Conservation (phyloP, 2,888 invertebrate genomes). For the Thera obeliscata region DNA sequence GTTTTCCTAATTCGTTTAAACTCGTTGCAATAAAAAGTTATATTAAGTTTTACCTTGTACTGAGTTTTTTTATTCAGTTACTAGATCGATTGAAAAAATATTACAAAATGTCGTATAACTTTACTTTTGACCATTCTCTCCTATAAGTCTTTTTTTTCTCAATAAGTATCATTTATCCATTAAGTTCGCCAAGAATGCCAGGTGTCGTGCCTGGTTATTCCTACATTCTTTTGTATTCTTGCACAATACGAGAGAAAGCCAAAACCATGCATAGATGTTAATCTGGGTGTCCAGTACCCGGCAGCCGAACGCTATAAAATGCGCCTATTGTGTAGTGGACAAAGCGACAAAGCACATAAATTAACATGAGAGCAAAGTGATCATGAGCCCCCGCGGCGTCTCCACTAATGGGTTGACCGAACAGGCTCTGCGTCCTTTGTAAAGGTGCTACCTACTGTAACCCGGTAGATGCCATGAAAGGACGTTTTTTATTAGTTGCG, state of each 20-base stretch:
- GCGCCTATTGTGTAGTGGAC: constrained; percentile 68
- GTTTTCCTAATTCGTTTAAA: constrained; percentile 2
- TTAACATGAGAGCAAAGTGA: constrained; percentile 82
- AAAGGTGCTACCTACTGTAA: constrained; percentile 34
- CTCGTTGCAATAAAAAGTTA: constrained; percentile 12
- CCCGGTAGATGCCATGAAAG: constrained; percentile 42
- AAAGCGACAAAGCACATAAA: constrained; percentile 83
- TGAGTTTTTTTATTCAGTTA: background rate
- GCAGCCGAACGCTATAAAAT: constrained; percentile 80
- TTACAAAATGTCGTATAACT: constrained; percentile 9
- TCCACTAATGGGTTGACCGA: constrained; percentile 80
- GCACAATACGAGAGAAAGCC: constrained; percentile 83
- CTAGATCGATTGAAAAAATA: background rate
- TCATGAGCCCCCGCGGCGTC: constrained; percentile 78
- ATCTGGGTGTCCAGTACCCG: constrained; percentile 83
- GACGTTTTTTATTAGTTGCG: constrained; percentile 47
- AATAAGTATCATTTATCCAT: constrained; percentile 51
- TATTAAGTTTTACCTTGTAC: background rate
- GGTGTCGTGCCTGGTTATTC: constrained; percentile 72
- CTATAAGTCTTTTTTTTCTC: constrained; percentile 44
- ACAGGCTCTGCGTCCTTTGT: constrained; percentile 47
- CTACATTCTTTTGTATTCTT: constrained; percentile 66
- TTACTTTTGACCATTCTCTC: constrained; percentile 2
- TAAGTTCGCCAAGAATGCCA: constrained; percentile 73
- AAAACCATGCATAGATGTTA: constrained; percentile 76